A percentile compares a stretch with the other conserved stretches of the same genome.
Evolutionary conservation across 2,113 vertebrate genomes (phyloP).

Genomic region (Hemibates koningsi): DNA sequence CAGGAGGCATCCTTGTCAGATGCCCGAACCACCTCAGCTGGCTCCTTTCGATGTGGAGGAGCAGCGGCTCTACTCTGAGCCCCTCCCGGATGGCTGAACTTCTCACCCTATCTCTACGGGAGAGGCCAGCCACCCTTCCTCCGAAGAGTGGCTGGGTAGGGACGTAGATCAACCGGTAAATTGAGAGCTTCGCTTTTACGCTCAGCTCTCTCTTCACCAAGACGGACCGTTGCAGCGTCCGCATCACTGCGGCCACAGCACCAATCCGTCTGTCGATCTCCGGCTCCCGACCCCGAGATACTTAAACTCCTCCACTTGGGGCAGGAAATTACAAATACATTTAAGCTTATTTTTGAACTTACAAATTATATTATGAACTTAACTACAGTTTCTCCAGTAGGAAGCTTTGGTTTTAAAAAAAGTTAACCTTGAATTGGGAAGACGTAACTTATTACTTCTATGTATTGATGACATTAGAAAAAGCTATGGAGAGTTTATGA

Average conservation of each 20-base stretch:
- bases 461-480: not conserved
- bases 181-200: not conserved
- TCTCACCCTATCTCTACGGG: not conserved
- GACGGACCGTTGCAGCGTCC: rapidly evolving
- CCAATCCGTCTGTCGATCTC: not conserved
- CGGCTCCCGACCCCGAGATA: rapidly evolving
- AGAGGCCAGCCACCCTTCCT: too few relatives aligned
- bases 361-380: not conserved
- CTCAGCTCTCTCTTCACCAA: not conserved
- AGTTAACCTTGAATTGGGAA: not conserved
- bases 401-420: not conserved
- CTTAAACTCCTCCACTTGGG: not conserved
- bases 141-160: not conserved
- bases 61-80: not conserved
- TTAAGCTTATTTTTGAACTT: not conserved
- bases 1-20: not conserved
- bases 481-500: not conserved
- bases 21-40: not conserved
- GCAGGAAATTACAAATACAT: not conserved
- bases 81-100: rapidly evolving
- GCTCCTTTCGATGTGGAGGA: not conserved
- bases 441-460: not conserved
- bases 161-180: rapidly evolving
- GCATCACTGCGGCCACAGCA: not conserved
- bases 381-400: not conserved